Evolutionary conservation across 2,888 invertebrate genomes (phyloP), one percentile per base, ranked within the genome.

Genomic region (Cybosia mesomella): DNA sequence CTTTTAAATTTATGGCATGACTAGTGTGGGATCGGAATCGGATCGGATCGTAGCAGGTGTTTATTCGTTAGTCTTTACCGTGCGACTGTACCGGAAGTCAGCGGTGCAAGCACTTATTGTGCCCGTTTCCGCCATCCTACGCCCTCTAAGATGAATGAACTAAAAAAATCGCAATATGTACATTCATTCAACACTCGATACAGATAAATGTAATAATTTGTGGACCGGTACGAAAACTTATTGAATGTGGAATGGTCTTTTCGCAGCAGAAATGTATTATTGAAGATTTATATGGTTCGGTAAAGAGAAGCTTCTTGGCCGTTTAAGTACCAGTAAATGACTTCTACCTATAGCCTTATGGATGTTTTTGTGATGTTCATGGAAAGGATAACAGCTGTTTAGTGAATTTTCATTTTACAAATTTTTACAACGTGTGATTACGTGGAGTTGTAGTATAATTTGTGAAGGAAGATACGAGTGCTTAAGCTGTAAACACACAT

Each of bases 61-160:
- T 49, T 15, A 7, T 34, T 58, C 28, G 0, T 15, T 10, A 67
- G 18, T 67, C 63, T 84, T 86, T 36, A 61, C 66, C 57, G 15
- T 64, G 11, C 77, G 86, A 83, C 81, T 78, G 90, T 94, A 94
- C 92, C 93, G 94, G 94, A 95, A 93, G 86, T 67, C 80, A 71
- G 76, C 83, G 78, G 85, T 85, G 89, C 86, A 86, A 88, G 88
- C 85, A 84, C 86, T 85, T 84, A 89, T 92, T 93, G 92, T 92
- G 86, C 83, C 85, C 86, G 83, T 93, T 93, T 94, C 94, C 94
- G 93, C 84, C 87, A 90, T 86, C 86, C 86, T 80, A 77, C 81
- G 74, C 83, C 81, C 84, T 81, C 79, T 74, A 83, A 87, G 89
- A 89, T 87, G 87, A 92, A 91, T 89, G 80, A 74, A 76, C 58